Conservation (phyloP, 2,888 invertebrate genomes). For the Drosophila dives region DNA sequence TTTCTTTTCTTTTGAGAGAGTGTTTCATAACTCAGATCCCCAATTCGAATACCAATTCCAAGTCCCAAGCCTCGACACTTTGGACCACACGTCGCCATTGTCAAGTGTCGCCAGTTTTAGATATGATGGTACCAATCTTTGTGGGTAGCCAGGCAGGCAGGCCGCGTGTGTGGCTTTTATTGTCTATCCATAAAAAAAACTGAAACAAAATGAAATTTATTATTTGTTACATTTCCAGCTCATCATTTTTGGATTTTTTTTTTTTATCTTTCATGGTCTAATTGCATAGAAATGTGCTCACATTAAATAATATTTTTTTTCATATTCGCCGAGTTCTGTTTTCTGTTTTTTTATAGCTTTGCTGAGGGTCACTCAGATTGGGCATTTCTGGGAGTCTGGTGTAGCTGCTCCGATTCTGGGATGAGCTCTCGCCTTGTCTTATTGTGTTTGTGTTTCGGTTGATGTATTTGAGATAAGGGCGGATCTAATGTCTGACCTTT, state of each 20-base stretch:
- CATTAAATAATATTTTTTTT: conserved; percentile 19
- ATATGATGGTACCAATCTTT: conserved; percentile 72
- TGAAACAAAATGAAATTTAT: conserved; percentile 57
- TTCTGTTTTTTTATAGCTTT: conserved; percentile 32
- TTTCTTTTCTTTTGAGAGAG: conserved; percentile 43
- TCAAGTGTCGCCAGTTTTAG: conserved; percentile 68
- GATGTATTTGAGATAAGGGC: conserved; percentile 43
- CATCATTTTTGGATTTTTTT: conserved; percentile 43
- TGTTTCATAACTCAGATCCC: conserved; percentile 60
- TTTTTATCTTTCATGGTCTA: conserved; percentile 63
- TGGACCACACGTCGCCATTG: conserved; percentile 75
- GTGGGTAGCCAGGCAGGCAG: conserved; percentile 29
- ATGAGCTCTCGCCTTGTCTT: conserved; percentile 13
- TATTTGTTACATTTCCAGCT: conserved; percentile 71
- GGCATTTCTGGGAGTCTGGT: conserved; percentile 13
- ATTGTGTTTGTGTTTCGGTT: conserved; percentile 21
- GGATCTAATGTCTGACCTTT: conserved; percentile 25
- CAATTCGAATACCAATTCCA: conserved; percentile 11
- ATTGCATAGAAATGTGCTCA: conserved; percentile 64
- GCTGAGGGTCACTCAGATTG: conserved; percentile 39
- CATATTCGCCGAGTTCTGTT: conserved; percentile 27
- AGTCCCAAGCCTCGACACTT: conserved; percentile 23
- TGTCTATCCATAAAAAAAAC: conserved; percentile 62
- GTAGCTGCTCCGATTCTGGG: conserved; percentile 10
- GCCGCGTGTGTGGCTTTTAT: conserved; percentile 74